Conservation (phyloP, 2,888 invertebrate species). For the Ctenicera cuprea region DNA sequence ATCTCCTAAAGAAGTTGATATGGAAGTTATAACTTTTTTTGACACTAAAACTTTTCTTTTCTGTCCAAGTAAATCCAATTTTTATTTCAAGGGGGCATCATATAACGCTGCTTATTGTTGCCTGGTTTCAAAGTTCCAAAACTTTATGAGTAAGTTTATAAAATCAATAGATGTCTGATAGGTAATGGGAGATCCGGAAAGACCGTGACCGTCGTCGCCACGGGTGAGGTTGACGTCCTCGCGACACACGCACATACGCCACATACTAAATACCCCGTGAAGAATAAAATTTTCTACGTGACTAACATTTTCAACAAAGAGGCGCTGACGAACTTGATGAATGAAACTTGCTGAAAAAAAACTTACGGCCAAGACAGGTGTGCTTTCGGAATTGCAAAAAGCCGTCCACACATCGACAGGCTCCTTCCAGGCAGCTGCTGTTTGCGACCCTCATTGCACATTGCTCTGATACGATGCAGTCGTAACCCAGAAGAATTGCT, state of each 20-base stretch:
- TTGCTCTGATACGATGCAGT: conserved; percentile 88
- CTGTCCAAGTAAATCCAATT: not conserved
- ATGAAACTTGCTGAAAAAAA: conserved; percentile 50
- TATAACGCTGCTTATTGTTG: too few species aligned
- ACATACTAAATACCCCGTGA: conserved; percentile 36
- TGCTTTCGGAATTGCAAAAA: conserved; percentile 92
- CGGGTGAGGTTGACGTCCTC: conserved; percentile 37
- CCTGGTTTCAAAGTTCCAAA: too few species aligned
- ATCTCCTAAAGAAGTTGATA: too few species aligned
- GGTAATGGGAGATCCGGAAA: not conserved
- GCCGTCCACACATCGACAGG: conserved; percentile 89
- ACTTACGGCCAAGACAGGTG: conserved; percentile 94
- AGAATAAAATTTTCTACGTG: conserved; percentile 41
- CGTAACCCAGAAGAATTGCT: conserved; percentile 90
- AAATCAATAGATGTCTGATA: conserved; percentile 11
- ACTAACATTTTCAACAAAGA: conserved; percentile 31
- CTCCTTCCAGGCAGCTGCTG: conserved; percentile 88
- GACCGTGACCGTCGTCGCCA: conserved; percentile 14
- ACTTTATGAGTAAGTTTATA: not conserved
- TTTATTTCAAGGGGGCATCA: too few species aligned
- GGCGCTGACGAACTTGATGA: conserved; percentile 25
- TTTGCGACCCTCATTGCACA: conserved; percentile 92
- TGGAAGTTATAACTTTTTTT: too few species aligned
- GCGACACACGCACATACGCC: conserved; percentile 20
- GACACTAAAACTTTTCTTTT: too few species aligned